Percentiles rank a stretch among this genome's conserved stretches.
Evolutionary conservation across 2,888 invertebrate species (phyloP).

Genomic region (Acrocyrtus sp.): DNA sequence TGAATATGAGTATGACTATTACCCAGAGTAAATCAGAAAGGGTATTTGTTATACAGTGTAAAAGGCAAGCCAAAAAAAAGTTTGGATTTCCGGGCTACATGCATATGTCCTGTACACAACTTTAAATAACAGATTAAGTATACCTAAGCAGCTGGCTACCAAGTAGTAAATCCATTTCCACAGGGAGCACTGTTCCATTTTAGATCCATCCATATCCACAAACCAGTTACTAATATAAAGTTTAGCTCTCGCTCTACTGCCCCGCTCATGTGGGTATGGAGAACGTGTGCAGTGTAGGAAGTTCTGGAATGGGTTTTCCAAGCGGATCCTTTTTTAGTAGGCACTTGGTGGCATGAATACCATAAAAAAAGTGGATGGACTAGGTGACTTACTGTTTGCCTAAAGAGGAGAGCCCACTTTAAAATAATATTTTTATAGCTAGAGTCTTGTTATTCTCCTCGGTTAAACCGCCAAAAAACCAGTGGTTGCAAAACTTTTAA

Average conservation of each 20-base stretch:
- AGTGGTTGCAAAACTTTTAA: background rate
- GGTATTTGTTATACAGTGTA: too few relatives aligned
- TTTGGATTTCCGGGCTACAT: too few relatives aligned
- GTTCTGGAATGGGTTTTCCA: background rate
- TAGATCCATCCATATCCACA: conserved; percentile 14
- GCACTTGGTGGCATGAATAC: background rate
- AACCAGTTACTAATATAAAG: conserved; percentile 31
- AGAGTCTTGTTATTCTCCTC: background rate
- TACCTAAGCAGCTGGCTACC: background rate
- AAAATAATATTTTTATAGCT: conserved; percentile 17
- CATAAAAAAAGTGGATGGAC: background rate
- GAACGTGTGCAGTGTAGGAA: background rate
- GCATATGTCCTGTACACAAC: too few relatives aligned
- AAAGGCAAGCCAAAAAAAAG: too few relatives aligned
- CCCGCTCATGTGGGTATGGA: conserved; percentile 3
- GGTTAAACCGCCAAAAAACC: background rate
- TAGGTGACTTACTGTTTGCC: background rate
- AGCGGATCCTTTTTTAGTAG: conserved; percentile 2
- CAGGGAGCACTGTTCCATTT: conserved; percentile 22
- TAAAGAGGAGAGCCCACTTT: conserved; percentile 13
- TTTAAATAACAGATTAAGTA: background rate
- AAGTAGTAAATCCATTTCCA: conserved; percentile 37
- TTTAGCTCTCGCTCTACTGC: too few relatives aligned
- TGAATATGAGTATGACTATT: too few relatives aligned
- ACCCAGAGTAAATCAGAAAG: too few relatives aligned